These are phyloP conservation scores for Epizoanthus stellaris DNA, from an alignment of 92 coral and sea anemone genomes.

Conservation along the genomic window DNA sequence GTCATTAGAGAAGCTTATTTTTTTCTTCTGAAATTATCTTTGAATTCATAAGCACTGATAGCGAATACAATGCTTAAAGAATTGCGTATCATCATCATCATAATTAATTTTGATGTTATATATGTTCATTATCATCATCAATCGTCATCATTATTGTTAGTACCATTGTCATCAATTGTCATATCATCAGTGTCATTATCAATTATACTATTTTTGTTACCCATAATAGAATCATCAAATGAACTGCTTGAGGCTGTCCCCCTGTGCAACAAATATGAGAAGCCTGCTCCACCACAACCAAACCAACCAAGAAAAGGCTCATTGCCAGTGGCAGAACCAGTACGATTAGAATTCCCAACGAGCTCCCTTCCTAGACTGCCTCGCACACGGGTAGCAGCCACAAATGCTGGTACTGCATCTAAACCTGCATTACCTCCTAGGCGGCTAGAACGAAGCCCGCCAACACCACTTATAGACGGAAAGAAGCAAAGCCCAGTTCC, in stretches of 20 bases:
- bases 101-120: too few species aligned
- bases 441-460: constrained; percentile 54
- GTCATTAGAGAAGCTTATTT: too few species aligned
- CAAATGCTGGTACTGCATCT: constrained; percentile 28
- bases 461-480: constrained; percentile 36
- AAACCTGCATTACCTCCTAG: constrained; percentile 56
- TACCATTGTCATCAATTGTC: background rate
- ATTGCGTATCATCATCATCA: too few species aligned
- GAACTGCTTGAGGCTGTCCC: constrained; percentile 27
- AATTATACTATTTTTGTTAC: too few species aligned
- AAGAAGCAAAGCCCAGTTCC: constrained; percentile 5
- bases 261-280: constrained; percentile 37
- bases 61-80: too few species aligned
- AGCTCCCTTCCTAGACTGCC: constrained; percentile 37
- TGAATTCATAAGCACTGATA: too few species aligned
- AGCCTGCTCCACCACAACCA: constrained; percentile 58
- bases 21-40: too few species aligned
- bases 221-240: constrained; percentile 12
- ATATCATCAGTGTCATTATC: background rate
- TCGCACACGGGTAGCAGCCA: constrained; percentile 34
- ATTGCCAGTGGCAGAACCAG: constrained; percentile 43
- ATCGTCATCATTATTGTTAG: background rate
- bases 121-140: too few species aligned
- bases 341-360: constrained; percentile 12
- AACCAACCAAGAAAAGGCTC: constrained; percentile 37